Percentiles rank a stretch among this genome's conserved stretches.
These are phyloP conservation scores for Oophaga sylvatica DNA, from an alignment of 2,797 vertebrate genomes.

Conservation along the genomic window DNA sequence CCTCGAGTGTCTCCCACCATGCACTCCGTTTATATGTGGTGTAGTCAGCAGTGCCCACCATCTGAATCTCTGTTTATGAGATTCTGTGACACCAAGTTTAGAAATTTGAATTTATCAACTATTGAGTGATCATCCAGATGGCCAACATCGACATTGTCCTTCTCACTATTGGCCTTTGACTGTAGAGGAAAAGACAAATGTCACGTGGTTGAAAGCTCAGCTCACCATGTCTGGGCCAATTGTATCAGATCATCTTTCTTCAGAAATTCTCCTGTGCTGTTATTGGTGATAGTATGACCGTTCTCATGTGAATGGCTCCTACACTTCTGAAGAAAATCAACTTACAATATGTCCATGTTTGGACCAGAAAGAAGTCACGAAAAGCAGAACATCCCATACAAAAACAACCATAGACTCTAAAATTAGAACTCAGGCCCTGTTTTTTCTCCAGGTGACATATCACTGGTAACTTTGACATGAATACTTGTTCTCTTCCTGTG, in stretches of 20 bases:
- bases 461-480: neutral
- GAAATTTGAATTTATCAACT: neutral
- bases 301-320: neutral
- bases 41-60: too few species aligned
- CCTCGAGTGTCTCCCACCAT: too few species aligned
- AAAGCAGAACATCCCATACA: neutral
- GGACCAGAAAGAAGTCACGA: neutral
- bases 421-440: neutral
- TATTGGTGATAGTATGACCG: neutral
- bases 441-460: neutral
- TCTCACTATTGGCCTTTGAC: neutral
- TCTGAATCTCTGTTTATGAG: too few species aligned
- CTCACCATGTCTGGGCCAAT: neutral
- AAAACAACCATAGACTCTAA: neutral
- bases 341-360: neutral
- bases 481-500: neutral
- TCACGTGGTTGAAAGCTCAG: neutral
- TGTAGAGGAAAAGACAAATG: neutral
- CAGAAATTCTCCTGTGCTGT: neutral
- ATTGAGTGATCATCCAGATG: neutral
- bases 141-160: neutral
- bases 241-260: conserved; percentile 3
- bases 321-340: conserved; percentile 1
- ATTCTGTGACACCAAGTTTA: neutral
- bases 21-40: too few species aligned